phyloP scores from a whole-genome alignment of 2,888 invertebrate species.

The Abrostola tripartita region DNA sequence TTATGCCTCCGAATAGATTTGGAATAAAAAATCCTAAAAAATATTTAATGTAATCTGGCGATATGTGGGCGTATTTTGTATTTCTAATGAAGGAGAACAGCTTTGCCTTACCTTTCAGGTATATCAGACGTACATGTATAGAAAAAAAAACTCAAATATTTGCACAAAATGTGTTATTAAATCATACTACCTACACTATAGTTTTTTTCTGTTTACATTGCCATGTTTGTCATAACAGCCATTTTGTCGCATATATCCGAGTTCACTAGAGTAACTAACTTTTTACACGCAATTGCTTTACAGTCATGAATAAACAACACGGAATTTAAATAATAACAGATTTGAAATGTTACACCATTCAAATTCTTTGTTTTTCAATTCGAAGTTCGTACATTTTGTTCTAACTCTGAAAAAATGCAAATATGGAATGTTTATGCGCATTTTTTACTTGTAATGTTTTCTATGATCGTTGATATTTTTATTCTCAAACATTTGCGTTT shows the following conservation, averaged over 20 bases:
- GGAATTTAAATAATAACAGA: conserved; percentile 5
- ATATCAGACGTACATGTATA: no score
- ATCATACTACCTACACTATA: conserved; percentile 1
- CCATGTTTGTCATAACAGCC: conserved; percentile 16
- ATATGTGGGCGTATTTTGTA: no score
- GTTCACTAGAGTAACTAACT: conserved; percentile 10
- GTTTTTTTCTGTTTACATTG: conserved; percentile 22
- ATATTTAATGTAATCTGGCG: no score
- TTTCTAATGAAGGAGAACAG: no score
- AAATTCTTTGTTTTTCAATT: background rate
- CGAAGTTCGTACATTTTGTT: background rate
- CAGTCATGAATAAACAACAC: conserved; percentile 16
- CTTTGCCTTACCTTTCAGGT: no score
- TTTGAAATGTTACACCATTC: conserved; percentile 10
- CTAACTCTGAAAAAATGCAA: background rate
- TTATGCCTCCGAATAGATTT: background rate
- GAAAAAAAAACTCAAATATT: no score
- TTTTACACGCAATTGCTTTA: conserved; percentile 16
- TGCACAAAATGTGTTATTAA: no score
- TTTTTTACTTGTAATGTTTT: background rate
- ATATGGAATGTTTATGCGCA: background rate
- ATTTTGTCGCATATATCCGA: conserved; percentile 17
- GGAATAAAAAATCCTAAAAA: background rate
- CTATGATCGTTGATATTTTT: background rate
- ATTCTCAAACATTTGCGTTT: background rate